phyloP scores from a whole-genome alignment of 2,113 vertebrate genomes.

The Microtus montanus region DNA sequence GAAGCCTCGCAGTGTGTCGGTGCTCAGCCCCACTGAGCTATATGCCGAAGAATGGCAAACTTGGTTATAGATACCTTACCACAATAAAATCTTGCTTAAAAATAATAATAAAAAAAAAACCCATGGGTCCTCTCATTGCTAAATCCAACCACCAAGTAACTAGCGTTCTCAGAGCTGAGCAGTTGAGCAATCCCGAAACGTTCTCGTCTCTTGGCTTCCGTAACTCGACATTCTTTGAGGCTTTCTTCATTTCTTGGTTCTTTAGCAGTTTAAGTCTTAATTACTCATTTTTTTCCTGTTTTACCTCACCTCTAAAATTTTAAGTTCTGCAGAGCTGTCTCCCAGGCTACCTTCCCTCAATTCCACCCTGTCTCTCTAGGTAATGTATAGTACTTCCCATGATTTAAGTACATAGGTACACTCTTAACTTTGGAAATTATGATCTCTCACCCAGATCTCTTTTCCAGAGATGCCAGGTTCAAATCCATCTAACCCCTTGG shows the following conservation, averaged over 20 bases:
- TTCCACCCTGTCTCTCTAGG: background rate
- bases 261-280: constrained; percentile 32
- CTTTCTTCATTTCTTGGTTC: constrained; percentile 54
- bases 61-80: background rate
- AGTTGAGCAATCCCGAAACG: constrained; percentile 40
- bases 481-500: background rate
- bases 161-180: background rate
- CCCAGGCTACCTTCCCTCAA: background rate
- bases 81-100: background rate
- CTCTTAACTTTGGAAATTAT: constrained; percentile 19
- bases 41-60: background rate
- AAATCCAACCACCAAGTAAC: constrained; percentile 17
- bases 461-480: background rate
- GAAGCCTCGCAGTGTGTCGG: background rate
- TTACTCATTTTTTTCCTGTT: constrained; percentile 36
- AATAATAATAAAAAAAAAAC: background rate
- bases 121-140: background rate
- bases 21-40: background rate
- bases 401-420: background rate
- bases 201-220: constrained; percentile 33
- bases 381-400: background rate
- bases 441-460: constrained; percentile 4
- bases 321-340: constrained; percentile 16
- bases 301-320: constrained; percentile 22
- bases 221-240: background rate